Evolutionary conservation across 1,140 invertebrate genomes (phyloP).

Genomic region (Eriosoma lanigerum): DNA sequence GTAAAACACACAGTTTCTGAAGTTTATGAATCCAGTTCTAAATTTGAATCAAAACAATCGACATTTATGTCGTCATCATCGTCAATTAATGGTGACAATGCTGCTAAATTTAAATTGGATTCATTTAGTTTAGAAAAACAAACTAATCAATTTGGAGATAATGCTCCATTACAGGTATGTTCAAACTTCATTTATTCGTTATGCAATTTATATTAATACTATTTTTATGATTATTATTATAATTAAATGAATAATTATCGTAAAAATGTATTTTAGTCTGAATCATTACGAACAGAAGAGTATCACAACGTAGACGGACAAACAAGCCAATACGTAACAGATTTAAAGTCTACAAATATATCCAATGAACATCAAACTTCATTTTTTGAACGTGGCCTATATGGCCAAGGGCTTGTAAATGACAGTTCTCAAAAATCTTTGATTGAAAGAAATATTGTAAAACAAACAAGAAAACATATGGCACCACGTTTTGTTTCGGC

Average conservation of each 20-base stretch:
- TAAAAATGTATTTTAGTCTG: slow-evolving; percentile 53
- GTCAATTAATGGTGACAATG: slow-evolving; percentile 14
- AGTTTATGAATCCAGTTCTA: slow-evolving; percentile 26
- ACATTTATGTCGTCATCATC: slow-evolving; percentile 45
- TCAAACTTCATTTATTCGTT: too few relatives aligned
- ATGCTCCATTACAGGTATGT: slow-evolving; percentile 56
- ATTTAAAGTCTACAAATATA: slow-evolving; percentile 30
- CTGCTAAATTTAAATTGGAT: slow-evolving; percentile 39
- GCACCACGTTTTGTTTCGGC: slow-evolving; percentile 71
- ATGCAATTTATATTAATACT: not conserved
- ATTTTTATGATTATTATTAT: too few relatives aligned
- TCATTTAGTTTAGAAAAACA: slow-evolving; percentile 53
- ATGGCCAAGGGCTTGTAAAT: not conserved
- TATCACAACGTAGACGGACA: slow-evolving; percentile 55
- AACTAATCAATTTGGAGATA: slow-evolving; percentile 56
- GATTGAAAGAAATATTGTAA: slow-evolving; percentile 55
- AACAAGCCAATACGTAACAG: slow-evolving; percentile 49
- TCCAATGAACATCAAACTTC: slow-evolving; percentile 12
- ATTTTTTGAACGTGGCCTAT: slow-evolving; percentile 13
- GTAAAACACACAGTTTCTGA: slow-evolving; percentile 19
- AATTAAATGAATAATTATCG: not conserved
- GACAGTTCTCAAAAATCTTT: slow-evolving; percentile 4
- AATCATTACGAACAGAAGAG: slow-evolving; percentile 56
- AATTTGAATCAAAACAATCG: slow-evolving; percentile 51
- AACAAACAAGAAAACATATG: slow-evolving; percentile 63